Evolutionary conservation across 2,888 invertebrate species (phyloP).

Genomic region (Drosophila vallismaia): DNA sequence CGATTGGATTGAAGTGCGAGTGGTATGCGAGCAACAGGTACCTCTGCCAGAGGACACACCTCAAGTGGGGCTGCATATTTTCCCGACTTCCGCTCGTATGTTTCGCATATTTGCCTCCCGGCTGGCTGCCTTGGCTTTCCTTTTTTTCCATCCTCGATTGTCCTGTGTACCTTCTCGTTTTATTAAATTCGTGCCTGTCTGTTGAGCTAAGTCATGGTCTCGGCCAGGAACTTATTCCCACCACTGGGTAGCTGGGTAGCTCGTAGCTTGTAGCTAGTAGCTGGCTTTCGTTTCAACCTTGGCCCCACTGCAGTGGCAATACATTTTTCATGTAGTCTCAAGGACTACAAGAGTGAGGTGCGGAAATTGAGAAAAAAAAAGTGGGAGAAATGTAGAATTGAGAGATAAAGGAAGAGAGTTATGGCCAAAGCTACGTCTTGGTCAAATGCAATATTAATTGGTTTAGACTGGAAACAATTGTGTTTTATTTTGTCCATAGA

Average conservation of each 20-base stretch:
- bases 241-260: slow-evolving; percentile 16
- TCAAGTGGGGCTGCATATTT: slow-evolving; percentile 43
- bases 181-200: slow-evolving; percentile 75
- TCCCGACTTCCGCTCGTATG: slow-evolving; percentile 29
- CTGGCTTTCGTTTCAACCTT: slow-evolving; percentile 26
- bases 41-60: slow-evolving; percentile 28
- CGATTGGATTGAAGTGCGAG: slow-evolving; percentile 39
- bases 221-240: slow-evolving; percentile 33
- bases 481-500: neutral
- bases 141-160: neutral
- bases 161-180: slow-evolving; percentile 30
- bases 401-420: slow-evolving; percentile 8
- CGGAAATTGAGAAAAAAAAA: neutral
- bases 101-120: slow-evolving; percentile 33
- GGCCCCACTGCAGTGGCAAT: slow-evolving; percentile 45
- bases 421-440: slow-evolving; percentile 31
- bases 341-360: slow-evolving; percentile 6
- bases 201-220: slow-evolving; percentile 55
- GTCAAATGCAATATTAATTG: slow-evolving; percentile 41
- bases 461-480: slow-evolving; percentile 33
- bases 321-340: slow-evolving; percentile 65
- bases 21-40: slow-evolving; percentile 55
- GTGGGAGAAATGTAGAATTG: neutral
- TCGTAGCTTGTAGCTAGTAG: neutral
- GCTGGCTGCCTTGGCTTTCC: neutral